These are phyloP conservation scores for Noctua comes DNA, from an alignment of 2,888 invertebrate species.

Conservation along the genomic window DNA sequence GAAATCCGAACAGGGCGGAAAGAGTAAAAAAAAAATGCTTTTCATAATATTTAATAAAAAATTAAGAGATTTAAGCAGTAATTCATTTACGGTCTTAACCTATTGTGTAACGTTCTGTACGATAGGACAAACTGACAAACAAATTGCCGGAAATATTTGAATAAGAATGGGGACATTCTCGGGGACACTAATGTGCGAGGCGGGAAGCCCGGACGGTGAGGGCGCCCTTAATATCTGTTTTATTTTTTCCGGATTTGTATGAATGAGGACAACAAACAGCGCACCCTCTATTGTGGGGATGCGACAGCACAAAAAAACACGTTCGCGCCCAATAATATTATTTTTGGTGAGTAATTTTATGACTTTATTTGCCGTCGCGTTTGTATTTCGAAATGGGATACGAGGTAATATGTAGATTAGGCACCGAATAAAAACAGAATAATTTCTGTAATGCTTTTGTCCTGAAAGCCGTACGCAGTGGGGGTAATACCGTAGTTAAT, in stretches of 20 bases:
- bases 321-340: constrained; percentile 85
- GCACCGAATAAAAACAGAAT: constrained; percentile 53
- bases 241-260: constrained; percentile 90
- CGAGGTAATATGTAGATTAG: constrained; percentile 68
- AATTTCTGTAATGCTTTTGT: constrained; percentile 56
- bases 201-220: constrained; percentile 83
- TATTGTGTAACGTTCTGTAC: constrained; percentile 81
- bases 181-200: constrained; percentile 88
- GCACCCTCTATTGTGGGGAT: constrained; percentile 80
- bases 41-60: constrained; percentile 4
- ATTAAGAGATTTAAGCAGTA: constrained; percentile 58
- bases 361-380: constrained; percentile 82
- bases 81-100: constrained; percentile 75
- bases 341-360: constrained; percentile 84
- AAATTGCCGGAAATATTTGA: constrained; percentile 90
- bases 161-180: constrained; percentile 88
- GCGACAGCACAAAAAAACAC: constrained; percentile 79
- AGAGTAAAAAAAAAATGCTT: neutral
- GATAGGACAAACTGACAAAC: constrained; percentile 88
- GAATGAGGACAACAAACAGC: constrained; percentile 85
- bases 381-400: constrained; percentile 70
- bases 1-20: constrained; percentile 14
- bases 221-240: constrained; percentile 87
- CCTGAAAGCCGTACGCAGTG: constrained; percentile 44
- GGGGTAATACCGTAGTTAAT: constrained; percentile 47